Evolutionary conservation across 2,113 vertebrate species (phyloP), one percentile per base, ranked within the genome.

Genomic region (Neofelis nebulosa): DNA sequence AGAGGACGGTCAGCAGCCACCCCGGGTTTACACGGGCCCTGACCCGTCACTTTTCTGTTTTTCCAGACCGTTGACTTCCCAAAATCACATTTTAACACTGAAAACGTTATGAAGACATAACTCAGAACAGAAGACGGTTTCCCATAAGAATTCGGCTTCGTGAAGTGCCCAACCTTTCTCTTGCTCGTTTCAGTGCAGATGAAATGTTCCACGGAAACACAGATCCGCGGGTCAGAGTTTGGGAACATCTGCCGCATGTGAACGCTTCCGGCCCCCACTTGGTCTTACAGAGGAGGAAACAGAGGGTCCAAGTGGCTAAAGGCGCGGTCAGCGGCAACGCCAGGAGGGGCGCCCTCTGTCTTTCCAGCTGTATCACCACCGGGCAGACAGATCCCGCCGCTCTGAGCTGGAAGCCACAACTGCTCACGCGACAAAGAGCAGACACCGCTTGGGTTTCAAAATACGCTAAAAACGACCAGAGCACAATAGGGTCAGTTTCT

Each of bases 241-340:
- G 4, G 2, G 23, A 52, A 80, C 45, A 45, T 23, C 61, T 31
- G 45, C 7, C 45, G 41, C 23, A 0, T 31, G 21, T 19, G 71
- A 18, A 66, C 6, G 9, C 23, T 29, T 14, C 45, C 16, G 1
- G 1, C 4, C 33, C 19, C 33, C 25, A 14, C 61, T 38, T 50
- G 11, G 10, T 38, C 29, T 66, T 13, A 25, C 48, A 25, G 61
- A 27, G 69, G 91, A 66, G 16, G 48, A 93, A 66, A 50, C 38
- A 1, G 66, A 65, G 25, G 61, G n/a, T 61, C 73, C 90, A 31
- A 45, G 63, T 3, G 38, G 10, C 31, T 10, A 5, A 66, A 52
- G 3, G 1, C 15, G 14, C 31, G 0, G 1, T 41, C 71, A 27
- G 38, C 50, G 3, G 68, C 68, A 41, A 50, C 0, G 1, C 25